A percentile compares a stretch with the other conserved stretches of the same genome.
phyloP scores from a whole-genome alignment of 2,797 vertebrate species.

The Tiaroga cobitis region DNA sequence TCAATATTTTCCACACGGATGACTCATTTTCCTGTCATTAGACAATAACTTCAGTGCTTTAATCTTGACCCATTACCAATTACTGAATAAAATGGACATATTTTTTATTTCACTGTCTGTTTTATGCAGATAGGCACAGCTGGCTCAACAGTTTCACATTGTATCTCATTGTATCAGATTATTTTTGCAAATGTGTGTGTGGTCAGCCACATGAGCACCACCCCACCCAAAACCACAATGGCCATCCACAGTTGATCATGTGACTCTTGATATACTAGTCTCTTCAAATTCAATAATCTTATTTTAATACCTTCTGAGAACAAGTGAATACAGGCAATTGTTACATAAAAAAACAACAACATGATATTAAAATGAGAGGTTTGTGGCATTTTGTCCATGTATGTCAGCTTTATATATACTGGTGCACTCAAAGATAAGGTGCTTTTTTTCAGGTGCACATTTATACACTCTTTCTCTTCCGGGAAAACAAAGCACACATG shows the following conservation, averaged over 20 bases:
- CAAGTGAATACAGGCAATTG: not conserved
- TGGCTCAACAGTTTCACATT: not conserved
- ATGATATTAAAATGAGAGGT: not conserved
- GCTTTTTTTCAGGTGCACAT: not conserved
- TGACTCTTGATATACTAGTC: constrained; percentile 3
- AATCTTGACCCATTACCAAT: not conserved
- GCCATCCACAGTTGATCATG: not conserved
- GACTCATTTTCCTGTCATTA: not conserved
- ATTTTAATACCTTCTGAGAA: not conserved
- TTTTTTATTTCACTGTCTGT: not conserved
- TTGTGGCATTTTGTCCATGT: no score
- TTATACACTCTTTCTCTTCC: not conserved
- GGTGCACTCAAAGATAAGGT: no score
- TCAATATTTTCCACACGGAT: not conserved
- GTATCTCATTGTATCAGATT: not conserved
- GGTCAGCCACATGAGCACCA: not conserved
- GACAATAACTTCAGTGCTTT: not conserved
- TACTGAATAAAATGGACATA: not conserved
- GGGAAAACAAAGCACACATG: not conserved
- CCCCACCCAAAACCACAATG: not conserved
- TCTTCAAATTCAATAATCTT: constrained; percentile 2
- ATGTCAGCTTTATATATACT: not conserved
- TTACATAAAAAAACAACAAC: not conserved
- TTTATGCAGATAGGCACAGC: not conserved
- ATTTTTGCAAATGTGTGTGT: not conserved